A percentile compares a stretch with the other conserved stretches of the same genome.
Evolutionary conservation across 2,113 vertebrate genomes (phyloP).

Genomic region (Capricornis sumatraensis): DNA sequence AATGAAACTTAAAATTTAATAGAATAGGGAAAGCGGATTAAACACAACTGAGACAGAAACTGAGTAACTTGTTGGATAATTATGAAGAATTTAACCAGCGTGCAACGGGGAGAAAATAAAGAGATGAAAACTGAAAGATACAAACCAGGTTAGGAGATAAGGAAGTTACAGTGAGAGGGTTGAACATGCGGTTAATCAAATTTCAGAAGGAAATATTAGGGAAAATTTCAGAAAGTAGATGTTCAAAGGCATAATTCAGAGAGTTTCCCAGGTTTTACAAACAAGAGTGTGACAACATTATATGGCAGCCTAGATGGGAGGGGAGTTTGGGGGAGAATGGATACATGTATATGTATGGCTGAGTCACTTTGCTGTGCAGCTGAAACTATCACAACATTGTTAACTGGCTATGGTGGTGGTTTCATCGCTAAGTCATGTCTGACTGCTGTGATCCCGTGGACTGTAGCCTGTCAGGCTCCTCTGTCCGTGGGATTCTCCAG

Average conservation of each 20-base stretch:
- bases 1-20: neutral
- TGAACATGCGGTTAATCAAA: fast-evolving
- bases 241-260: neutral
- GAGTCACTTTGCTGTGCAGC: neutral
- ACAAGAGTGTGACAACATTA: neutral
- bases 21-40: neutral
- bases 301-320: neutral
- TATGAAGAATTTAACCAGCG: neutral
- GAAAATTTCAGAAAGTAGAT: neutral
- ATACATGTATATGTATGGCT: neutral
- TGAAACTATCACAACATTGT: neutral
- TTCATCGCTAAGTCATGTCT: fast-evolving
- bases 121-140: neutral
- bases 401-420: neutral
- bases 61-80: neutral
- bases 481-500: neutral
- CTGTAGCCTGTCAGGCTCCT: neutral
- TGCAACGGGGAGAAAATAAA: neutral
- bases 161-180: neutral
- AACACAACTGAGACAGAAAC: neutral
- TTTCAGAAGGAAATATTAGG: neutral
- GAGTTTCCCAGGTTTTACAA: neutral
- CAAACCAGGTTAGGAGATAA: neutral
- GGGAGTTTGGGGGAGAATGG: neutral
- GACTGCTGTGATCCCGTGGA: neutral